Evolutionary conservation across 1,140 invertebrate species (phyloP).

Genomic region (Leptonema lineaticorne): DNA sequence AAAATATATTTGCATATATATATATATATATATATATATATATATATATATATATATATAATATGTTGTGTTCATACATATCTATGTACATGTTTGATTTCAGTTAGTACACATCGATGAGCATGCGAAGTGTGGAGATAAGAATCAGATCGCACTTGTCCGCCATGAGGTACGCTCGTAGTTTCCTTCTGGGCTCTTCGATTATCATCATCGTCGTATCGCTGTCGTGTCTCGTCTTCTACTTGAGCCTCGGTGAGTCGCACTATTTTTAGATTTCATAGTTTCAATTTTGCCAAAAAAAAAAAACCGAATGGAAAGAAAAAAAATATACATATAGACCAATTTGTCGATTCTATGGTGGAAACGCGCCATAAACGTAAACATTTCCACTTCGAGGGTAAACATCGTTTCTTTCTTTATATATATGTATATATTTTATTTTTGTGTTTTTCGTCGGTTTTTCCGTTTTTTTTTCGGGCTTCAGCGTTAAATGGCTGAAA

Average conservation of each 20-base stretch:
- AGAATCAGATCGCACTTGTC: neutral
- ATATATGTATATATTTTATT: too few relatives aligned
- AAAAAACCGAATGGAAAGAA: neutral
- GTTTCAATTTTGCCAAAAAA: too few relatives aligned
- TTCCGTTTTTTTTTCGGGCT: too few relatives aligned
- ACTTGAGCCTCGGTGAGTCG: conserved; percentile 29
- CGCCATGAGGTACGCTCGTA: conserved; percentile 29
- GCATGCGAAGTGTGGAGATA: neutral
- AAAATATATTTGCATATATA: neutral
- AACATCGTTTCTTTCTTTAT: neutral
- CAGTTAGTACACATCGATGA: neutral
- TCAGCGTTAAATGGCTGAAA: too few relatives aligned
- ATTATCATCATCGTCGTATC: conserved; percentile 18
- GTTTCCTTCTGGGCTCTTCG: conserved; percentile 23
- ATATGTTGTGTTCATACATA: neutral
- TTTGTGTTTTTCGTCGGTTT: too few relatives aligned
- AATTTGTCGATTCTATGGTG: neutral
- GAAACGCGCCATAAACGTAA: too few relatives aligned
- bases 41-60: neutral
- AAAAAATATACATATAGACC: neutral
- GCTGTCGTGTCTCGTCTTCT: conserved; percentile 21
- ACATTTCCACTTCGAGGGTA: too few relatives aligned
- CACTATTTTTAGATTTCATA: too few relatives aligned
- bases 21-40: neutral
- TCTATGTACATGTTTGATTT: neutral